A percentile compares a stretch with the other conserved stretches of the same genome.
These are phyloP conservation scores for Haemorhous mexicanus DNA, from an alignment of 2,113 vertebrate genomes.

Conservation along the genomic window DNA sequence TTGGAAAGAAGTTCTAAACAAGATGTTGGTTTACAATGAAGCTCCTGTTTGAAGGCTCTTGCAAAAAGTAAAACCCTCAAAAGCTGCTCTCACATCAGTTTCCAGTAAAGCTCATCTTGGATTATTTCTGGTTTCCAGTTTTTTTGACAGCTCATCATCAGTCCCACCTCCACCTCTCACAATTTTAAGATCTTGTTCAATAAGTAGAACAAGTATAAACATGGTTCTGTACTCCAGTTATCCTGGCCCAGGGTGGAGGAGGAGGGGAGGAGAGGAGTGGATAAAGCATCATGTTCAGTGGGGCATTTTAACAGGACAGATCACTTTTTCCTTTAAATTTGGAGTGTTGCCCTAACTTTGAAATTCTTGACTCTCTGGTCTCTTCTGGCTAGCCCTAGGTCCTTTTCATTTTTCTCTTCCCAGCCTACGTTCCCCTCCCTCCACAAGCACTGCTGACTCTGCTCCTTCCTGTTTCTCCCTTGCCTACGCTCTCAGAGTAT, in stretches of 20 bases:
- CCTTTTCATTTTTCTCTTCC: not conserved
- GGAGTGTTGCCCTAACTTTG: not conserved
- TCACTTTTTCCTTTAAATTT: not conserved
- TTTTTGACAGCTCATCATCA: not conserved
- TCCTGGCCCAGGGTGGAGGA: not conserved
- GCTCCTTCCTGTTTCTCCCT: constrained; percentile 4
- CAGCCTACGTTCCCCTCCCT: not conserved
- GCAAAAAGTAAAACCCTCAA: not conserved
- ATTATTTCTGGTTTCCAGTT: constrained; percentile 7
- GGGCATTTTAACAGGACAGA: not conserved
- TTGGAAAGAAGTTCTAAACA: not conserved
- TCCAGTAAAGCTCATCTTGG: not conserved
- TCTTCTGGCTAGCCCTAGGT: not conserved
- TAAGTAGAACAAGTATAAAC: constrained; percentile 33
- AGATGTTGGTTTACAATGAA: not conserved
- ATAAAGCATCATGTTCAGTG: not conserved
- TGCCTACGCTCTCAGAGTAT: not conserved
- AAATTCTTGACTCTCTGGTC: not conserved
- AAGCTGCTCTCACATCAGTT: not conserved
- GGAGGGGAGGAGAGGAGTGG: not conserved
- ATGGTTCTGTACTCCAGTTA: not conserved
- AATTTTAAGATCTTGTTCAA: constrained; percentile 28
- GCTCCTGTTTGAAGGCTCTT: not conserved
- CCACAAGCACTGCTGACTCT: constrained; percentile 3
- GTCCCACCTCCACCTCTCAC: not conserved